Base-by-base conservation (phyloP, 2,888 invertebrate species). In the Troides aeacus region DNA sequence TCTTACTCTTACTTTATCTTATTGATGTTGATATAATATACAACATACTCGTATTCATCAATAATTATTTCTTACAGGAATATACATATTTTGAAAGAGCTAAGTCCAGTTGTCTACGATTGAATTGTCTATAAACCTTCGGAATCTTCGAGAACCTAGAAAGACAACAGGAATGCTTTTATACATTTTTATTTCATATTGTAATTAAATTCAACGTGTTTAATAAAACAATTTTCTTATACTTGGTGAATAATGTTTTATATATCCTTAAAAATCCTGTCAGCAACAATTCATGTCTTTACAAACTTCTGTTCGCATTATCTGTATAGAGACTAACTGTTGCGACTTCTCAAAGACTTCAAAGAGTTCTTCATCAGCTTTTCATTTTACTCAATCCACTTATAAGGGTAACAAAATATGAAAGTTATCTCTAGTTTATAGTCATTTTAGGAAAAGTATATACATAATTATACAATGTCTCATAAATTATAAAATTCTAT, bases 71-170 rank as follows among this genome's bases (percentile, higher is more conserved):
- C 73, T 94, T 94, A 75, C 89, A 95, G 95, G 95, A 95, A 84
- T 95, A 95, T 75, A 93, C 95, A 71, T 95, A 94, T 77, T 95
- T 95, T 77, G 94, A 94, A 78, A 90, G 87, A 72, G 84, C 93
- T 1, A 94, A 93, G 75, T 79, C 82, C 0, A 87, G 79, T 73
- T 89, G 87, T 70, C 74, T 82, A 59, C 74, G 83, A n/a, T 90
- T 87, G 72, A 84, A 80, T 72, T 90, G 86, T 74, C 86, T 79
- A 63, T 84, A 63, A 21, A 50, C 15, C 18, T 17, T 5, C 4
- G 18, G 50, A 50, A 50, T 1, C 17, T 18, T 15, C 4, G 17
- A 5, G 17, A 17, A 15, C 5, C 10, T 12, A 46, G 2, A 15
- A 46, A 46, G 10, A 50, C 18, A 50, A 15, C 50, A 4, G 0